Base-by-base conservation (phyloP, 2,797 vertebrate species). In the Furcifer pardalis region DNA sequence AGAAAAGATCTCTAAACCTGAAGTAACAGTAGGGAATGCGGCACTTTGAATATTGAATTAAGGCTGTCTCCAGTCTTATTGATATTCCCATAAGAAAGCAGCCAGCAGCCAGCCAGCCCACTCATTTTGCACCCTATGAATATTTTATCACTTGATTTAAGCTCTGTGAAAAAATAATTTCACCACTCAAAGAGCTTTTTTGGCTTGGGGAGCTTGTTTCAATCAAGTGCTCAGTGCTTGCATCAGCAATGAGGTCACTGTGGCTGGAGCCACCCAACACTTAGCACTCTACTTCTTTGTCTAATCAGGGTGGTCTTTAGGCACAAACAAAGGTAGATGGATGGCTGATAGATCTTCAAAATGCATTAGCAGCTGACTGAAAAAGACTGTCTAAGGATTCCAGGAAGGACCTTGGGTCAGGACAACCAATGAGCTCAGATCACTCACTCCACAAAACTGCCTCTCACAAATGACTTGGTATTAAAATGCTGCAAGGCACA, bases 41-140 rank as follows among this genome's bases (percentile, higher is more conserved):
- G 83, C 93, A 91, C 91, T 93, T 87, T 94, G 91, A 94, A 95
- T 95, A 96, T 95, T 94, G 95, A 92, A 94, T 96, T 95, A 94
- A 94, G 94, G 82, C 96, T 96, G 95, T 94, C 96, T 96, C 94
- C 95, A 92, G 85, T 90, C 92, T 93, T 96, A 96, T 96, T 90
- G 96, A 96, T 91, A 95, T 96, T 96, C 91, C 93, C 92, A 95
- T 95, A 95, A 95, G 94, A 93, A 95, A 91, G 92, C 90, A 63
- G 91, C 92, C 92, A 89, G 91, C 93, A 89, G 92, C 89, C 85
- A 94, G 65, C 73, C 84, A 69, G 84, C 82, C 93, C 92, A 88
- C 90, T 91, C 44, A 82, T 93, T 95, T 96, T 94, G 91, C 86
- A 78, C 78, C 89, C 92, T 88, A 95, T 96, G 93, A 96, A 96